A percentile compares a stretch with the other conserved stretches of the same genome.
These are phyloP conservation scores for Monopterus albus DNA, from an alignment of 2,113 vertebrate species.

Conservation along the genomic window DNA sequence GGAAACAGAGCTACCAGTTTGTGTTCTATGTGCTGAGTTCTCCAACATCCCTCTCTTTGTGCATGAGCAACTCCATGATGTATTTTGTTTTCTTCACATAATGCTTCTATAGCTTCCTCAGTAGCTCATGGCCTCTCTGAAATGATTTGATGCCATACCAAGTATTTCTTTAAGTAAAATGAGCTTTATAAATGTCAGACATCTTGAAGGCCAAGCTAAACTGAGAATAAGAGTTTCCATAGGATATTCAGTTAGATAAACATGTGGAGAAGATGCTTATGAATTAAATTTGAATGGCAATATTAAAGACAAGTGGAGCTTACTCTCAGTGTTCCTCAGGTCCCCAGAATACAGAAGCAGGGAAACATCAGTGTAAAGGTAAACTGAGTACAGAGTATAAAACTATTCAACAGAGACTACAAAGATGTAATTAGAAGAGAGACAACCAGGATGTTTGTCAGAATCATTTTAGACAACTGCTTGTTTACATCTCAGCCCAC, in stretches of 20 bases:
- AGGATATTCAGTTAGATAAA: conserved; percentile 33
- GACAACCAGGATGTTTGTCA: conserved; percentile 34
- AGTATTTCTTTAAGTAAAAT: conserved; percentile 60
- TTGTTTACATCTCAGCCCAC: conserved; percentile 56
- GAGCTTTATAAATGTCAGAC: conserved; percentile 64
- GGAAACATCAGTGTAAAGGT: conserved; percentile 5
- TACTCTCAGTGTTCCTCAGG: conserved; percentile 7
- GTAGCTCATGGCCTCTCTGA: conserved; percentile 45
- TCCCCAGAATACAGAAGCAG: conserved; percentile 24
- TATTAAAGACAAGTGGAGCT: conserved; percentile 31
- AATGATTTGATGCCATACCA: conserved; percentile 43
- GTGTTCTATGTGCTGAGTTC: conserved; percentile 2
- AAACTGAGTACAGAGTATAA: conserved; percentile 7
- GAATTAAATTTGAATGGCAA: conserved; percentile 31
- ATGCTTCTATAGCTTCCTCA: conserved; percentile 26
- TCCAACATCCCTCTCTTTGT: conserved; percentile 7
- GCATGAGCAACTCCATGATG: neutral
- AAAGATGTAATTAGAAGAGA: conserved; percentile 55
- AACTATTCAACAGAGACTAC: conserved; percentile 30
- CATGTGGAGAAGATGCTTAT: conserved; percentile 20
- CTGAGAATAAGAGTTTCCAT: no score
- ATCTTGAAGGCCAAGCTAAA: conserved; percentile 58
- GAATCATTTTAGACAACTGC: conserved; percentile 37
- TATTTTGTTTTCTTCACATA: conserved; percentile 8
- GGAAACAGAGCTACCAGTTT: conserved; percentile 32